A percentile compares a stretch with the other conserved stretches of the same genome.
phyloP scores from a whole-genome alignment of 2,888 invertebrate genomes.

The Cataglyphis albicans region DNA sequence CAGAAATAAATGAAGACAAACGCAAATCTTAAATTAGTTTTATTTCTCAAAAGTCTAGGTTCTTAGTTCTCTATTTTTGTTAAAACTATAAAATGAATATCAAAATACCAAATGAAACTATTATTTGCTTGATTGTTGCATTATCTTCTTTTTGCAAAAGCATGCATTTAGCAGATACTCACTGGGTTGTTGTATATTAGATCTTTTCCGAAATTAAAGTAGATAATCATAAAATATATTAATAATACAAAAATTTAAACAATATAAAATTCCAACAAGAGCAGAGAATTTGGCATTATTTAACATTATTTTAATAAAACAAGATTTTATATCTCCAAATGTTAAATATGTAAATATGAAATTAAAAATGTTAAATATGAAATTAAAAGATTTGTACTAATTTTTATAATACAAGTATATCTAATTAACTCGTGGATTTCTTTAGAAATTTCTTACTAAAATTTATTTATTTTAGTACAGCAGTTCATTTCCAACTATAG shows the following conservation, averaged over 20 bases:
- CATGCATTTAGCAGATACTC: slow-evolving; percentile 80
- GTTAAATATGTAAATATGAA: neutral
- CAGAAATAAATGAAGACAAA: slow-evolving; percentile 8
- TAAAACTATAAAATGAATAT: slow-evolving; percentile 50
- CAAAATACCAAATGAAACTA: slow-evolving; percentile 68
- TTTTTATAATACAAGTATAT: neutral
- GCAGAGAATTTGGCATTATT: neutral
- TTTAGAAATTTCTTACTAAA: slow-evolving; percentile 13
- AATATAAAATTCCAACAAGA: neutral
- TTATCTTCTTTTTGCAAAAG: slow-evolving; percentile 78
- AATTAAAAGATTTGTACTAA: neutral
- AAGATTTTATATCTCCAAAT: neutral
- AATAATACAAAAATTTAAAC: slow-evolving; percentile 20
- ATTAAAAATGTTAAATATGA: neutral
- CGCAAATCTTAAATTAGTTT: slow-evolving; percentile 6
- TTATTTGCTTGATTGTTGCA: slow-evolving; percentile 75
- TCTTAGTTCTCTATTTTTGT: slow-evolving; percentile 46
- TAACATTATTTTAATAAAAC: neutral
- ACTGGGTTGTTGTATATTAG: slow-evolving; percentile 77
- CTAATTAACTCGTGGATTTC: neutral
- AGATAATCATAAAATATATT: slow-evolving; percentile 8
- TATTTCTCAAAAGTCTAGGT: slow-evolving; percentile 13
- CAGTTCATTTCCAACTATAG: slow-evolving; percentile 18
- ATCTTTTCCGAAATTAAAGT: neutral
- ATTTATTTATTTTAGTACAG: neutral